Conservation (phyloP, 1,140 invertebrate species). For the Pantala flavescens region DNA sequence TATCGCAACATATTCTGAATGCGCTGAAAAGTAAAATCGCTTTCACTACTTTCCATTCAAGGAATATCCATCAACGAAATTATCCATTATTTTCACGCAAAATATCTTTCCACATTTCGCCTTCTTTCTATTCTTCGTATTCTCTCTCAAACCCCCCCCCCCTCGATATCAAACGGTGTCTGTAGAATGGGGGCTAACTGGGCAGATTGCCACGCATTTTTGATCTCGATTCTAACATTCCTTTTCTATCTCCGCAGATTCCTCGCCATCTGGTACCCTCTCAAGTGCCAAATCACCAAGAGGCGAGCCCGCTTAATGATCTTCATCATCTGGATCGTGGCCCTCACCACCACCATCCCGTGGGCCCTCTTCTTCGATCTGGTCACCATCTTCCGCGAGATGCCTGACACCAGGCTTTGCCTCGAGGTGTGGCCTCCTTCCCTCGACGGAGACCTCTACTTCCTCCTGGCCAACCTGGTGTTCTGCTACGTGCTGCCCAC, state of each 20-base stretch:
- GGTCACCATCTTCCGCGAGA: constrained; percentile 59
- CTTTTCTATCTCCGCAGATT: constrained; percentile 61
- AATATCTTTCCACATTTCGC: no score
- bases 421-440: constrained; percentile 71
- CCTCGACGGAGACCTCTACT: constrained; percentile 69
- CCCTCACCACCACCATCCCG: constrained; percentile 69
- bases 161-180: no score
- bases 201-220: no score
- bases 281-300: constrained; percentile 84
- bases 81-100: no score
- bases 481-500: constrained; percentile 89
- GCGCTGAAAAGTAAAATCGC: no score
- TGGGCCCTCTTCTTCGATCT: constrained; percentile 86
- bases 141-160: no score
- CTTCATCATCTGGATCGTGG: constrained; percentile 81
- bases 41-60: no score
- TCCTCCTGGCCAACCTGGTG: constrained; percentile 77
- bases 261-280: constrained; percentile 86
- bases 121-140: no score
- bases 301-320: constrained; percentile 74
- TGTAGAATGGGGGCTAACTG: no score
- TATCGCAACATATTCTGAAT: no score
- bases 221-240: not conserved
- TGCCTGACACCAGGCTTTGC: constrained; percentile 42
- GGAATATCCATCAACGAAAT: no score